Evolutionary conservation across 2,113 vertebrate genomes (phyloP).

Genomic region (Saiga tatarica): DNA sequence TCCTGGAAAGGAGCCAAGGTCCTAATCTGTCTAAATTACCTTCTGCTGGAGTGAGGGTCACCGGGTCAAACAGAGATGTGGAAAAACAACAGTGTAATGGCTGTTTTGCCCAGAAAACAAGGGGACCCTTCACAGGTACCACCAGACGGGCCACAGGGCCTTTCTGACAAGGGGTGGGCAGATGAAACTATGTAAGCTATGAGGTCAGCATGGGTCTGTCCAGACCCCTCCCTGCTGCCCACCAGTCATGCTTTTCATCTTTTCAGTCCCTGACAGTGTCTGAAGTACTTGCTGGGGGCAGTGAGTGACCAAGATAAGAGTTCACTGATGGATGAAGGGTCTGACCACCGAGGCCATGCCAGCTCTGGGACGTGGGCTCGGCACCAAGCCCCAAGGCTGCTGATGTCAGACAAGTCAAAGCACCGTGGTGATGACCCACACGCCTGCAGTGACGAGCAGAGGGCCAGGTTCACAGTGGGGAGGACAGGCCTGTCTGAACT

Average conservation of each 20-base stretch:
- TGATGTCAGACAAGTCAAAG: background rate
- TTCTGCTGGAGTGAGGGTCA: slow-evolving; percentile 44
- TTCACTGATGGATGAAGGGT: background rate
- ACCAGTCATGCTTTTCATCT: background rate
- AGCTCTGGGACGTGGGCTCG: background rate
- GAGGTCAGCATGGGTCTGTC: accelerated
- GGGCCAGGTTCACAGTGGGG: background rate
- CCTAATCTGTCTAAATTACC: slow-evolving; percentile 11
- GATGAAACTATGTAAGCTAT: background rate
- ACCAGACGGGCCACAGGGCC: background rate
- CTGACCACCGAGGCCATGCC: background rate
- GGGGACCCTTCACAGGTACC: background rate
- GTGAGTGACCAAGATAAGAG: background rate
- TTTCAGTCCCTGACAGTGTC: background rate
- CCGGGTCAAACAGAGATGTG: background rate
- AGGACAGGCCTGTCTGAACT: background rate
- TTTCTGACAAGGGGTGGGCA: background rate
- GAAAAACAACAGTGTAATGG: background rate
- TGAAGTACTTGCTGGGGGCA: background rate
- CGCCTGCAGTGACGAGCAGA: background rate
- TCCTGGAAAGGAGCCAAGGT: slow-evolving; percentile 31
- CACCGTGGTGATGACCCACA: background rate
- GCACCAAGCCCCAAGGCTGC: background rate
- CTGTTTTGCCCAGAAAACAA: background rate
- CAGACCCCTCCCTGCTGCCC: background rate